phyloP scores from a whole-genome alignment of 2,797 vertebrate species.

The Macrochelys suwanniensis region DNA sequence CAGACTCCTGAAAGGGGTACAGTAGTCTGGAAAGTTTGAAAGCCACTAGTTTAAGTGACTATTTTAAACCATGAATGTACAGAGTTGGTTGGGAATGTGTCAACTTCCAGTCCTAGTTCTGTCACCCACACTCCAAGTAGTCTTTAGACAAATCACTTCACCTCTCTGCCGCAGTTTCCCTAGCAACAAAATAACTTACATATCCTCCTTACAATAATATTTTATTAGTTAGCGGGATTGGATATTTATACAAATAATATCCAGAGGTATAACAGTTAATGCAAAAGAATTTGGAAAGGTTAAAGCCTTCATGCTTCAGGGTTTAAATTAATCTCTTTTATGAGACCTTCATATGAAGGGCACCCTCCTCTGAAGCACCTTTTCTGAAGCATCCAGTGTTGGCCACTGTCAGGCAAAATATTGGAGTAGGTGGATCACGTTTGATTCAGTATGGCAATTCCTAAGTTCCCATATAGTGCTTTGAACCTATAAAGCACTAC shows the following conservation, averaged over 20 bases:
- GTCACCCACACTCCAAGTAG: not conserved
- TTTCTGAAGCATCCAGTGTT: not conserved
- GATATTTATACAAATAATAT: not conserved
- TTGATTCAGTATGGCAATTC: not conserved
- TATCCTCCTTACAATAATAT: not conserved
- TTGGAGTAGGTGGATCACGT: not conserved
- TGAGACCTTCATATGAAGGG: not conserved
- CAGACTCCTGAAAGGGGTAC: too few species aligned
- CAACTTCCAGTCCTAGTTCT: not conserved
- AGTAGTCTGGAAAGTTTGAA: too few species aligned
- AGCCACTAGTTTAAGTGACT: not conserved
- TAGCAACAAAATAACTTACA: not conserved
- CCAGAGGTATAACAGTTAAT: not conserved
- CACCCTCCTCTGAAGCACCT: not conserved
- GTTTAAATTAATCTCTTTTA: not conserved
- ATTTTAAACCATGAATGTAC: not conserved
- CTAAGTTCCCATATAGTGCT: not conserved
- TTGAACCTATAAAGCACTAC: not conserved
- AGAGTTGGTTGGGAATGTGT: not conserved
- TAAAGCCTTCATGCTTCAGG: not conserved
- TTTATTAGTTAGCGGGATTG: not conserved
- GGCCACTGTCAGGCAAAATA: not conserved
- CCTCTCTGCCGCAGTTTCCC: not conserved
- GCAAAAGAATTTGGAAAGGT: not conserved
- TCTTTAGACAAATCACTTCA: not conserved